These are phyloP conservation scores for Arenaria interpres DNA, from an alignment of 2,113 vertebrate genomes.

Conservation along the genomic window DNA sequence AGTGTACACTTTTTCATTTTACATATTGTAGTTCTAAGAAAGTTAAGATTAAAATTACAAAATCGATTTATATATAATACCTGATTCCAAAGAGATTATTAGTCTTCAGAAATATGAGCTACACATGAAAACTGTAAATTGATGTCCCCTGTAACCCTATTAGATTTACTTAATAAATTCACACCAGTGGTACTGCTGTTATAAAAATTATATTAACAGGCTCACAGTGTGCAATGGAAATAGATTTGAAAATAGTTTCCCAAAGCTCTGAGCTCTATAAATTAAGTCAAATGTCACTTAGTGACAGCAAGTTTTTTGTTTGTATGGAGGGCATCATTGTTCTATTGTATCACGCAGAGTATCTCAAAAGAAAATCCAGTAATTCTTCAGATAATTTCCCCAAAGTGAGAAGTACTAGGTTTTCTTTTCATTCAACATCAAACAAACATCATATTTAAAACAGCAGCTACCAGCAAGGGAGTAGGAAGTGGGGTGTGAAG, in stretches of 20 bases:
- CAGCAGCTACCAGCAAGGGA: neutral
- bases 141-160: neutral
- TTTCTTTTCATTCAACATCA: neutral
- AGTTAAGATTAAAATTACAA: neutral
- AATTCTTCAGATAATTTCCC: neutral
- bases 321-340: fast-evolving
- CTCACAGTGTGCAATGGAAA: neutral
- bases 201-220: neutral
- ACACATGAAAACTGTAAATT: neutral
- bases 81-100: neutral
- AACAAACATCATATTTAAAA: neutral
- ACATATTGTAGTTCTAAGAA: neutral
- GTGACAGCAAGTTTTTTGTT: neutral
- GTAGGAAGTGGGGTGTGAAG: neutral
- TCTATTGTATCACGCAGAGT: neutral
- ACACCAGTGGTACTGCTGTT: neutral
- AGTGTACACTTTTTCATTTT: neutral
- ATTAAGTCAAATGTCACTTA: neutral
- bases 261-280: neutral
- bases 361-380: neutral
- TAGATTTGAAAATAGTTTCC: neutral
- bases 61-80: neutral
- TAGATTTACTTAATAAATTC: neutral
- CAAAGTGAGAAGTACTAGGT: neutral
- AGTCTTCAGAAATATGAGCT: neutral